Evolutionary conservation across 1,140 invertebrate species (phyloP).

Genomic region (Hylyphantes graminicola): DNA sequence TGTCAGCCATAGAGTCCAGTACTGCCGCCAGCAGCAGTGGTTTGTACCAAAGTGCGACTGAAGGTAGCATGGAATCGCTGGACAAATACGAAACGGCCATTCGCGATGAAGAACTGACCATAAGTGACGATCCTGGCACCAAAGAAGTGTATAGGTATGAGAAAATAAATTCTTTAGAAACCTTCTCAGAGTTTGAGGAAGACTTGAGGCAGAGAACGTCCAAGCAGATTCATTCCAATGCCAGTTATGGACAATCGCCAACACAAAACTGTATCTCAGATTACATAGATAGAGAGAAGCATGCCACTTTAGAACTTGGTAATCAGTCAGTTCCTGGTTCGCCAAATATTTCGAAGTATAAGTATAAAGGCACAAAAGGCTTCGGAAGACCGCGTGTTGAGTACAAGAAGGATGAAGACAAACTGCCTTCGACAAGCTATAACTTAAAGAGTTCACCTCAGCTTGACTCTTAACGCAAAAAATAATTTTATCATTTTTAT

Average conservation of each 20-base stretch:
- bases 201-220: conserved; percentile 6
- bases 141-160: not conserved
- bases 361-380: conserved; percentile 58
- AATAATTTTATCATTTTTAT: no score
- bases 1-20: not conserved
- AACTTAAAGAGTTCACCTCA: no score
- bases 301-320: not conserved
- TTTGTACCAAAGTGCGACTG: conserved; percentile 12
- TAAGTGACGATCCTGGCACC: conserved; percentile 21
- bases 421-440: not conserved
- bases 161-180: not conserved
- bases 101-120: conserved; percentile 40
- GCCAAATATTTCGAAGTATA: conserved; percentile 46
- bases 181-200: conserved; percentile 30
- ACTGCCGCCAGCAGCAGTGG: not conserved
- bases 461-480: no score
- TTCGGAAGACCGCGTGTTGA: conserved; percentile 21
- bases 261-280: not conserved
- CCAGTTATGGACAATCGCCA: not conserved
- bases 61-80: conserved; percentile 47
- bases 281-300: conserved; percentile 4
- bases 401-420: conserved; percentile 13
- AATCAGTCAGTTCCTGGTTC: conserved; percentile 27
- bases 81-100: conserved; percentile 56
- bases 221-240: not conserved